These are phyloP conservation scores for Balaenoptera acutorostrata DNA, from an alignment of 2,113 vertebrate species.

Conservation along the genomic window DNA sequence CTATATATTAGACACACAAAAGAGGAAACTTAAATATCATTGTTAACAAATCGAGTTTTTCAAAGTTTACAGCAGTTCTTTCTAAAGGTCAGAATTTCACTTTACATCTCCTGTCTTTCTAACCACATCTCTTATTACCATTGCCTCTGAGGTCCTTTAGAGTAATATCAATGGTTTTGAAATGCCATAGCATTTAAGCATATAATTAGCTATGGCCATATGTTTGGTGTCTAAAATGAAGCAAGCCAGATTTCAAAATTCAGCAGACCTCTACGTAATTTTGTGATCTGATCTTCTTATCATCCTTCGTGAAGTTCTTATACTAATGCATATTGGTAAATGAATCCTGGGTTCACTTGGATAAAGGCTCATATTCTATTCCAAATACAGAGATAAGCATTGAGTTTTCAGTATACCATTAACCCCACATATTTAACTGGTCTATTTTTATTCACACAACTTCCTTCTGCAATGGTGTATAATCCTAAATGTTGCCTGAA, in stretches of 20 bases:
- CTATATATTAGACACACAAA: background rate
- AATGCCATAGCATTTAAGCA: slow-evolving; percentile 17
- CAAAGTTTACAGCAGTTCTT: background rate
- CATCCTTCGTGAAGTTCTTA: background rate
- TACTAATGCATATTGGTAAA: background rate
- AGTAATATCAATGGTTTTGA: slow-evolving; percentile 31
- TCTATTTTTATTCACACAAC: background rate
- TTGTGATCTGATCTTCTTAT: background rate
- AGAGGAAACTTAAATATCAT: background rate
- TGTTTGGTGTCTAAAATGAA: slow-evolving; percentile 17
- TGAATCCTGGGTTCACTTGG: background rate
- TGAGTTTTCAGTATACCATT: background rate
- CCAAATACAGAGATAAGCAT: background rate
- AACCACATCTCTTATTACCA: background rate
- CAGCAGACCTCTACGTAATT: slow-evolving; percentile 23
- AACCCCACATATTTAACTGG: background rate
- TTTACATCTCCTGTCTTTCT: background rate
- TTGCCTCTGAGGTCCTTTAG: background rate
- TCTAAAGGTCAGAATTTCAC: background rate
- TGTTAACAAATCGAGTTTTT: background rate
- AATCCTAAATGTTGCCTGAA: background rate
- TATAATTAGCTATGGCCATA: slow-evolving; percentile 33
- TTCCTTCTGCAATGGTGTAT: background rate
- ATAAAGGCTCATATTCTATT: background rate
- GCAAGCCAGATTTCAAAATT: slow-evolving; percentile 11